phyloP scores from a whole-genome alignment of 1,140 invertebrate species.

The Zelostemma sp. region DNA sequence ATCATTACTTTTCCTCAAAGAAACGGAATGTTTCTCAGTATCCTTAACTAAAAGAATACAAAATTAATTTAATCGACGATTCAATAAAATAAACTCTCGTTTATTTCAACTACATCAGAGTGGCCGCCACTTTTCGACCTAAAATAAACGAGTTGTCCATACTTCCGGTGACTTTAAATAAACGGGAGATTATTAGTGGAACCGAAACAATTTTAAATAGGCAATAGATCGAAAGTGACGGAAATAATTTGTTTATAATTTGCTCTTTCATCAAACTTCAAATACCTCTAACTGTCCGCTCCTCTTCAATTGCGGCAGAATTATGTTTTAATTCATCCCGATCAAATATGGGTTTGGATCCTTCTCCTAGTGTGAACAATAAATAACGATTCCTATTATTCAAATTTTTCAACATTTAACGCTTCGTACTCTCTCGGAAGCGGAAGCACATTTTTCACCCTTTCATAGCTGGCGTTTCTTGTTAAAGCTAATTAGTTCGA shows the following conservation, averaged over 20 bases:
- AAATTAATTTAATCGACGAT: neutral
- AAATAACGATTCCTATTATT: too few species aligned
- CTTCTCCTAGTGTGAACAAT: neutral
- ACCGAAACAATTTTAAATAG: neutral
- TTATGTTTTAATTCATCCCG: constrained; percentile 5
- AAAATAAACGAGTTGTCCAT: too few species aligned
- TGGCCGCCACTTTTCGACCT: too few species aligned
- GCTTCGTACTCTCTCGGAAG: too few species aligned
- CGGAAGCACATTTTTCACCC: too few species aligned
- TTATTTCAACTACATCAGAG: neutral
- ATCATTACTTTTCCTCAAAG: neutral
- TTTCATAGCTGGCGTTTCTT: too few species aligned
- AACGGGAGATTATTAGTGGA: neutral
- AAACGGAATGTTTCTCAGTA: neutral
- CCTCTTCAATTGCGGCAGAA: neutral
- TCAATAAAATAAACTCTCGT: neutral
- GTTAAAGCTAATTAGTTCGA: too few species aligned
- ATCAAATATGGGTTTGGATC: constrained; percentile 2
- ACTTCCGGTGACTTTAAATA: too few species aligned
- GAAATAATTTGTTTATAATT: neutral
- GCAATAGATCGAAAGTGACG: neutral
- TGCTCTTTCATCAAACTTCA: neutral
- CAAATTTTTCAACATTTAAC: too few species aligned
- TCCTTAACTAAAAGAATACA: neutral
- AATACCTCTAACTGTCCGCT: constrained; percentile 3